These are phyloP conservation scores for Spilosoma lubricipeda DNA, from an alignment of 2,888 invertebrate species.

Conservation along the genomic window DNA sequence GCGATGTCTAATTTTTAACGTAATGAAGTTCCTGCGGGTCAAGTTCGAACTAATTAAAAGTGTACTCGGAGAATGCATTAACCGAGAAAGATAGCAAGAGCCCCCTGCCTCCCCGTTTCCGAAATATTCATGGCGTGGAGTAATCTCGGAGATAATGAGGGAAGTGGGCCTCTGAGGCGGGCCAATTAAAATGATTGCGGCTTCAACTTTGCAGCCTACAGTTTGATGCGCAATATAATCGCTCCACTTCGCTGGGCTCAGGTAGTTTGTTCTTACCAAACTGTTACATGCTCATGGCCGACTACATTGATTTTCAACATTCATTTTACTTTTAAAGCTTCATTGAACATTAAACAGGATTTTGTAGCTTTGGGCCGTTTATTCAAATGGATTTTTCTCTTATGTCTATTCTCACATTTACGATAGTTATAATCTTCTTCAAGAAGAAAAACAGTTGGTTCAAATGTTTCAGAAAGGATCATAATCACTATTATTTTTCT, in stretches of 20 bases:
- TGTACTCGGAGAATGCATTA: conserved; percentile 49
- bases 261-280: conserved; percentile 42
- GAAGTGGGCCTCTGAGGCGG: conserved; percentile 51
- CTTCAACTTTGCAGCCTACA: conserved; percentile 37
- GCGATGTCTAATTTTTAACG: conserved; percentile 42
- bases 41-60: conserved; percentile 58
- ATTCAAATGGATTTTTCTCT: neutral
- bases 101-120: conserved; percentile 8
- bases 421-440: too few relatives aligned
- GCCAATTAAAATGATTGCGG: conserved; percentile 62
- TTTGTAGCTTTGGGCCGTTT: neutral
- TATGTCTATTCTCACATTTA: neutral
- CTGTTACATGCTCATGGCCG: conserved; percentile 16
- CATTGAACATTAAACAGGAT: neutral
- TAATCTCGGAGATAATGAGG: conserved; percentile 55
- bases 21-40: conserved; percentile 49
- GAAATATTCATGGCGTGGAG: conserved; percentile 55
- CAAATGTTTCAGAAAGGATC: too few relatives aligned
- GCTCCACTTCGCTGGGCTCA: conserved; percentile 25
- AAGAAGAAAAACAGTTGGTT: too few relatives aligned
- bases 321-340: conserved; percentile 10
- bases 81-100: conserved; percentile 22
- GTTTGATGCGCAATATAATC: conserved; percentile 50
- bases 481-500: too few relatives aligned
- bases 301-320: conserved; percentile 22